phyloP scores from a whole-genome alignment of 1,140 invertebrate species.

The Drosophila micromelanica region DNA sequence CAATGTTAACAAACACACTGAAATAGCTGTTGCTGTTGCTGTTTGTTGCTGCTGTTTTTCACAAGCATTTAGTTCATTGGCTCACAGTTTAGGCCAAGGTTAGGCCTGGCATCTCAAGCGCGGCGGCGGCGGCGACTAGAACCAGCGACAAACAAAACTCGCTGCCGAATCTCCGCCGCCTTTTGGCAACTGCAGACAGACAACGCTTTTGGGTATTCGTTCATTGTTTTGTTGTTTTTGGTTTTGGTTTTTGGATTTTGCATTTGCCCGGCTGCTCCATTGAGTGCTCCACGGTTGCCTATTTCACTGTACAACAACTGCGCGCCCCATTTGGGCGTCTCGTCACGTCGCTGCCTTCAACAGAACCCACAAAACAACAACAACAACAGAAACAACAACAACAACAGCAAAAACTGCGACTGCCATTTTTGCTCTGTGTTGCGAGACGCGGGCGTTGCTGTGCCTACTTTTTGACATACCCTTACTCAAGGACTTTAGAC shows the following conservation, averaged over 20 bases:
- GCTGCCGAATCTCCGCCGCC: constrained; percentile 38
- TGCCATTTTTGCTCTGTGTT: constrained; percentile 46
- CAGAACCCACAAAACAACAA: constrained; percentile 63
- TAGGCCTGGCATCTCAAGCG: constrained; percentile 68
- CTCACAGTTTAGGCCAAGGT: constrained; percentile 80
- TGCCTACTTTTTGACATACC: constrained; percentile 31
- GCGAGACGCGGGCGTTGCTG: constrained; percentile 43
- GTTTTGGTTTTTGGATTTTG: background rate
- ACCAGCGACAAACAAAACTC: constrained; percentile 50
- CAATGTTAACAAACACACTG: constrained; percentile 68
- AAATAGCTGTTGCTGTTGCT: constrained; percentile 15
- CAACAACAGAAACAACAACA: constrained; percentile 3
- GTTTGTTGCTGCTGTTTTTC: constrained; percentile 60
- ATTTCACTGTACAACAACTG: constrained; percentile 56
- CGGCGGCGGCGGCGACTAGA: constrained; percentile 43
- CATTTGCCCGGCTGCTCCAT: constrained; percentile 19
- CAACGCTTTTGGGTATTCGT: constrained; percentile 16
- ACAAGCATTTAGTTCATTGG: constrained; percentile 83
- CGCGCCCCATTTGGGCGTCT: constrained; percentile 76
- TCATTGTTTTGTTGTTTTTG: constrained; percentile 20
- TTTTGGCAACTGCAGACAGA: constrained; percentile 46
- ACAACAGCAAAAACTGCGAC: constrained; percentile 10
- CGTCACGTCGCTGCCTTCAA: constrained; percentile 77
- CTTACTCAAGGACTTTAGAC: background rate
- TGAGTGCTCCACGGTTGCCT: constrained; percentile 24